These are phyloP conservation scores for Pseudococcus jackbeardsleyi DNA, from an alignment of 2,888 invertebrate genomes.

Conservation along the genomic window DNA sequence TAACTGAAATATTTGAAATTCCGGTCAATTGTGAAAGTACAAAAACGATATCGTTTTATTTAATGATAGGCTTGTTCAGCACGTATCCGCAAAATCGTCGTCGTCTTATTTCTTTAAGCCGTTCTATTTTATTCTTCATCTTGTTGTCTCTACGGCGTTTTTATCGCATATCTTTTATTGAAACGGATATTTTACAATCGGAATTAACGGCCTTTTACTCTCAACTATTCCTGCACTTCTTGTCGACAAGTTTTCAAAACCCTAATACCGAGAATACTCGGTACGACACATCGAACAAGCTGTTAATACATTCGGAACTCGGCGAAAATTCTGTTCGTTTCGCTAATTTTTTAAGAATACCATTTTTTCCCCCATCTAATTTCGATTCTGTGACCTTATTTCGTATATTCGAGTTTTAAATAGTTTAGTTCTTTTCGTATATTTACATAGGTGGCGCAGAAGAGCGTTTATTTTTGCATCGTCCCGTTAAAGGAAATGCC, in stretches of 20 bases:
- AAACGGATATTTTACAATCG: constrained; percentile 21
- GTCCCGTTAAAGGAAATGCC: not conserved
- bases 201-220: constrained; percentile 3
- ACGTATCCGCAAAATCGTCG: constrained; percentile 37
- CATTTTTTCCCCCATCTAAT: not conserved
- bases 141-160: constrained; percentile 16
- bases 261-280: not conserved
- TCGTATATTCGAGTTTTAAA: not conserved
- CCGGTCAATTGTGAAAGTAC: constrained; percentile 13
- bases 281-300: not conserved
- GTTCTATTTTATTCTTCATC: not conserved
- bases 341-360: not conserved
- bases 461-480: not conserved
- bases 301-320: not conserved
- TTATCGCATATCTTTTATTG: constrained; percentile 38
- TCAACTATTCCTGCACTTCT: not conserved
- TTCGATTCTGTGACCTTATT: not conserved
- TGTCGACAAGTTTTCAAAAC: not conserved
- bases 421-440: not conserved
- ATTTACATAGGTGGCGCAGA: not conserved
- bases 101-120: not conserved
- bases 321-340: not conserved
- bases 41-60: constrained; percentile 27
- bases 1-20: constrained; percentile 31
- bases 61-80: constrained; percentile 29